Percentiles rank a stretch among this genome's conserved stretches.
phyloP scores from a whole-genome alignment of 2,113 vertebrate species.

The Aphyosemion australe region DNA sequence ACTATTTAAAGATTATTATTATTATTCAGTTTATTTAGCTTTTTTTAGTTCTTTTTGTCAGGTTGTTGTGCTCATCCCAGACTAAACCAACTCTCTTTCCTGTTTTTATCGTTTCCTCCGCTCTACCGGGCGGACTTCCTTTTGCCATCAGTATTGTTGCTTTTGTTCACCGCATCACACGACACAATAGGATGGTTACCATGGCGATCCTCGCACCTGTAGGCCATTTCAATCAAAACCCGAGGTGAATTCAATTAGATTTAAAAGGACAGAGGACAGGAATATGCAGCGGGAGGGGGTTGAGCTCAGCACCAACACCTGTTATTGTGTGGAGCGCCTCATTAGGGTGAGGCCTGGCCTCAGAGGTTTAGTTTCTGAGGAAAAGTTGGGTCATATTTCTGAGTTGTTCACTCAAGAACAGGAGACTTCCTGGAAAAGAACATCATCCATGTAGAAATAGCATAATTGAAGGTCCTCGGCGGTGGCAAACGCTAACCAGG shows the following conservation, averaged over 20 bases:
- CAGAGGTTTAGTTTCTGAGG: not conserved
- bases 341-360: not conserved
- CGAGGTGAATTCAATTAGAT: conserved; percentile 4
- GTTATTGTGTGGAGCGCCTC: conserved; percentile 11
- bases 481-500: conserved; percentile 6
- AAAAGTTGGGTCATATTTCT: not conserved
- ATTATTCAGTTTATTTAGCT: conserved; percentile 84
- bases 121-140: conserved; percentile 72
- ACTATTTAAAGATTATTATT: conserved; percentile 86
- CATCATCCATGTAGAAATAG: not conserved
- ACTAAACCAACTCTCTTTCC: conserved; percentile 38
- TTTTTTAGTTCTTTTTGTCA: conserved; percentile 54
- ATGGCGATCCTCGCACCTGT: conserved; percentile 60
- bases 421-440: conserved; percentile 6
- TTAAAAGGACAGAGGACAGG: conserved; percentile 7
- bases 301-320: conserved; percentile 1
- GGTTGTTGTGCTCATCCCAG: conserved; percentile 81
- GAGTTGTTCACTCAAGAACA: conserved; percentile 14
- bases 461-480: conserved; percentile 11
- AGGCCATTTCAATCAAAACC: conserved; percentile 36
- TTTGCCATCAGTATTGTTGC: conserved; percentile 63
- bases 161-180: conserved; percentile 62
- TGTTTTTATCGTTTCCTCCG: conserved; percentile 37
- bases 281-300: not conserved
- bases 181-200: conserved; percentile 50